A percentile compares a stretch with the other conserved stretches of the same genome.
phyloP scores from a whole-genome alignment of 2,888 invertebrate genomes.

The Cantharis rustica region DNA sequence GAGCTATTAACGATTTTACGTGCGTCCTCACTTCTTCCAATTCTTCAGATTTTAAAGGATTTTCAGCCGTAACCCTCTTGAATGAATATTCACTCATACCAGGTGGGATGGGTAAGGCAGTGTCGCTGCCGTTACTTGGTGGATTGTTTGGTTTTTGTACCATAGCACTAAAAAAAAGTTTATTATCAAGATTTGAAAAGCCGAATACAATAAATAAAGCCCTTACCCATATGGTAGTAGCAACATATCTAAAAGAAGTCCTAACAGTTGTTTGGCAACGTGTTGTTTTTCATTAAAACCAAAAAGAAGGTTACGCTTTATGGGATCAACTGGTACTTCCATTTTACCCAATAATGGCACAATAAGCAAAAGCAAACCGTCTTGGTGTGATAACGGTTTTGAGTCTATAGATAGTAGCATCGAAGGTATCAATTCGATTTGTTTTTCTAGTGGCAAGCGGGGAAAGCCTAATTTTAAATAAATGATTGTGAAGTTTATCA shows the following conservation, averaged over 20 bases:
- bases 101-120: constrained; percentile 66
- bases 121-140: constrained; percentile 34
- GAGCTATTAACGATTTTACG: constrained; percentile 3
- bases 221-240: constrained; percentile 83
- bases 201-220: not conserved
- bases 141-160: constrained; percentile 41
- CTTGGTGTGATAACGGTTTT: constrained; percentile 83
- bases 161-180: constrained; percentile 42
- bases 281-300: constrained; percentile 76
- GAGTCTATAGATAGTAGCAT: constrained; percentile 78
- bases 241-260: constrained; percentile 80
- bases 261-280: constrained; percentile 69
- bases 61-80: constrained; percentile 75
- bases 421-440: constrained; percentile 74
- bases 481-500: constrained; percentile 90
- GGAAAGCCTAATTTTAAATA: constrained; percentile 93
- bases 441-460: constrained; percentile 74
- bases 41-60: constrained; percentile 74
- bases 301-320: constrained; percentile 66
- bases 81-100: constrained; percentile 79
- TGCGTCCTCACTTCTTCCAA: constrained; percentile 70
- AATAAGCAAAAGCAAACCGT: constrained; percentile 80
- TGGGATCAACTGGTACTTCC: constrained; percentile 66
- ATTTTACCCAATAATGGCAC: constrained; percentile 80
- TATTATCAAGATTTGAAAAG: not conserved